phyloP scores from a whole-genome alignment of 2,888 invertebrate species.

The Andrena camellia region DNA sequence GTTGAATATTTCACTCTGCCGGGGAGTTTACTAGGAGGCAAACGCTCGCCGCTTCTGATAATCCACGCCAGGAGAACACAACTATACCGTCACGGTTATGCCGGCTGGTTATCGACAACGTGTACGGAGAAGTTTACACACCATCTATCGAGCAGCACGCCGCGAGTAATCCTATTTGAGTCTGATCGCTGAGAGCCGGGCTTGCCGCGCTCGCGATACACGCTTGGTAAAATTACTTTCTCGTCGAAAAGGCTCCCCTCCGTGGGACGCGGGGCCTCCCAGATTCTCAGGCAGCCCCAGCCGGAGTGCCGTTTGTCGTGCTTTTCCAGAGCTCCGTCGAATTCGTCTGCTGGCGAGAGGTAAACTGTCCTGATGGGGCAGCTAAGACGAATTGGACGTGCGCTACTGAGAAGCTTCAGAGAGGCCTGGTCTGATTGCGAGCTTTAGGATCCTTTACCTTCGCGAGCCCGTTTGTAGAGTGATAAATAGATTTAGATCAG shows the following conservation, averaged over 20 bases:
- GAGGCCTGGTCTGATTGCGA: no score
- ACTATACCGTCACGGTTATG: conserved; percentile 45
- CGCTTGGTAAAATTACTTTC: conserved; percentile 35
- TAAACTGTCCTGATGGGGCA: neutral
- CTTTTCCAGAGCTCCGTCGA: neutral
- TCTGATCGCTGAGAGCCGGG: conserved; percentile 50
- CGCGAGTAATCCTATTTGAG: conserved; percentile 61
- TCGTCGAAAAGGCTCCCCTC: neutral
- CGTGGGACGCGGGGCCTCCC: neutral
- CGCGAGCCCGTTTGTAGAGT: no score
- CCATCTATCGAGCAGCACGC: conserved; percentile 57
- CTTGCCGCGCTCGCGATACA: conserved; percentile 23
- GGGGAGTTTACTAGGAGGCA: conserved; percentile 39
- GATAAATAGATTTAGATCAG: no score
- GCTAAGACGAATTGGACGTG: conserved; percentile 1
- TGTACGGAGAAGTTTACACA: conserved; percentile 61
- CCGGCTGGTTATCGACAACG: conserved; percentile 58
- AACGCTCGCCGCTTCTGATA: conserved; percentile 51
- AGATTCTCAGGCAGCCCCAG: neutral
- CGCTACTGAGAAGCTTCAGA: neutral
- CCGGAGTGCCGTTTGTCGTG: neutral
- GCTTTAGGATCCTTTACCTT: no score
- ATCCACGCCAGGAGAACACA: conserved; percentile 51
- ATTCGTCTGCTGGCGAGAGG: neutral
- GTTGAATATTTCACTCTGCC: conserved; percentile 49